These are phyloP conservation scores for Lamellibrachia satsuma DNA, from an alignment of 2,888 invertebrate genomes.

Conservation along the genomic window DNA sequence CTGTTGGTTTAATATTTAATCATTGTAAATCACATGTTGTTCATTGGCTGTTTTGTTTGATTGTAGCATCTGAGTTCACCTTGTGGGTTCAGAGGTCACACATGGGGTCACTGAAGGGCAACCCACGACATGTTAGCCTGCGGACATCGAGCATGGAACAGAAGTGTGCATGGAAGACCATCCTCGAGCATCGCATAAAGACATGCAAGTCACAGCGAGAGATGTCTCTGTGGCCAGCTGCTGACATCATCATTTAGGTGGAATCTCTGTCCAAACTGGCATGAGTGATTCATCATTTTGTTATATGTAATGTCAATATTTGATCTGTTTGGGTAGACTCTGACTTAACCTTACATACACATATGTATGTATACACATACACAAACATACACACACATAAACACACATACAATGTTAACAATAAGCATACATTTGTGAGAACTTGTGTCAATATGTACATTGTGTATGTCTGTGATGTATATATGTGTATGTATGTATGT, in stretches of 20 bases:
- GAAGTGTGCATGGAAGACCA: conserved; percentile 17
- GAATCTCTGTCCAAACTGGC: not conserved
- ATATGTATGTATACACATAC: not conserved
- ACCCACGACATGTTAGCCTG: not conserved
- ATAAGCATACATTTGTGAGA: not conserved
- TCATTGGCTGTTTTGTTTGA: not conserved
- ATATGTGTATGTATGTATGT: not conserved
- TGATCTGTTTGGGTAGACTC: not conserved
- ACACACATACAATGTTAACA: not conserved
- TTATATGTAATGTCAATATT: not conserved
- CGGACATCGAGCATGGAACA: not conserved
- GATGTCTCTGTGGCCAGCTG: not conserved
- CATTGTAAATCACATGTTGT: not conserved
- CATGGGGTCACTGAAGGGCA: not conserved
- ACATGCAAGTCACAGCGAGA: not conserved
- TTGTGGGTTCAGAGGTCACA: not conserved
- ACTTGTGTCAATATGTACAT: not conserved
- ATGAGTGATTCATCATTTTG: not conserved
- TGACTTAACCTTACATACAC: not conserved
- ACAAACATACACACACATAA: too few species aligned
- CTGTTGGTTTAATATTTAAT: not conserved
- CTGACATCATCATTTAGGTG: not conserved
- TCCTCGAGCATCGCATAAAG: not conserved
- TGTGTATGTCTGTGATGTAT: not conserved
- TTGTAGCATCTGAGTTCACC: not conserved